Base-by-base conservation (phyloP, 2,888 invertebrate species). In the Plagiodera versicolora region DNA sequence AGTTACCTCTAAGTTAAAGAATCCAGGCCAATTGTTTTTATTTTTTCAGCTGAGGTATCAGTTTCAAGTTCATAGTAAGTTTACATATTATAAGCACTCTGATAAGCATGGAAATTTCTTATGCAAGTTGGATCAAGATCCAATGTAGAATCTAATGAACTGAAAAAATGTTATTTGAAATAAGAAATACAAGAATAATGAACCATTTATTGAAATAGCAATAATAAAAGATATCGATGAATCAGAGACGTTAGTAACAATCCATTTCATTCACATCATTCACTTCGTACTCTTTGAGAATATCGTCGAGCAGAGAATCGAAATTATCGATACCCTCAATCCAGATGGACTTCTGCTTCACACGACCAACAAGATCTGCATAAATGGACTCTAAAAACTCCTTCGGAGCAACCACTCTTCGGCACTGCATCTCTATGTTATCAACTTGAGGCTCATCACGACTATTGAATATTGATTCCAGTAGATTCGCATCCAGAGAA, bases 251-350 rank as follows among this genome's bases (percentile, higher is more conserved):
- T 49, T 66, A 90, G 72, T 91, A 91, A 80, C 90, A 91, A 81
- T 91, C 91, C 82, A 89, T 84, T 24, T 82, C 81, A 71, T 89
- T 89, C 0, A 85, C 79, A 63, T 87, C 85, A 60, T 86, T 83
- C 0, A 78, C 73, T 66, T 85, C 83, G 69, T 87, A 85, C 55
- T 86, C 82, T 9, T 86, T 85, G 18, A 90, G 76, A 64, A 92
- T 88, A 76, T 92, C 92, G 71, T 92, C 91, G 1, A 92, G 77
- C 3, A 91, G 81, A 0, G 91, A 90, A 1, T 85, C 84, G 14
- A 91, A 83, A 70, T 84, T 84, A 68, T 86, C 88, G n/a, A 87
- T 85, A 48, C 86, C 86, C 20, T 86, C 83, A 35, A 88, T 81
- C 91, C 91, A 91, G 53, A 85, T 83, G 51, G 80, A 83, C 67